Conservation (phyloP, 2,113 vertebrate species). For the Cromileptes altivelis region DNA sequence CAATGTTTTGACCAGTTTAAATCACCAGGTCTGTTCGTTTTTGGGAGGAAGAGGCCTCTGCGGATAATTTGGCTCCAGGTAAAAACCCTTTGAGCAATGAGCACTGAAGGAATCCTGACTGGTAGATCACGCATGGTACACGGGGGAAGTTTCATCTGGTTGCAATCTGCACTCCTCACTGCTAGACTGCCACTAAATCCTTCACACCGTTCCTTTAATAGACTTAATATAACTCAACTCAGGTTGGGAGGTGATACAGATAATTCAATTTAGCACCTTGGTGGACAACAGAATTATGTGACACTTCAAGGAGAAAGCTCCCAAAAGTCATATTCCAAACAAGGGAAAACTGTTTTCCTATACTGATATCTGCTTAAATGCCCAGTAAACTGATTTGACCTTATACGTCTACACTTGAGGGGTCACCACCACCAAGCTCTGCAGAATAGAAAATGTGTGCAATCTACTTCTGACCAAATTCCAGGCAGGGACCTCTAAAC, state of each 20-base stretch:
- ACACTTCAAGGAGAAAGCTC: background rate
- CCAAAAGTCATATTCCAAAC: background rate
- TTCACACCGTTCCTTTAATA: background rate
- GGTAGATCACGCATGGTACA: too few species aligned
- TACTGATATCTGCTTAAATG: background rate
- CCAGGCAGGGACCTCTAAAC: conserved; percentile 33
- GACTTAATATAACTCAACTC: background rate
- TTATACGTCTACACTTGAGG: background rate
- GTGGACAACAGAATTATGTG: background rate
- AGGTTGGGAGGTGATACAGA: background rate
- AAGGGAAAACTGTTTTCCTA: background rate
- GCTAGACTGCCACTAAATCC: too few species aligned
- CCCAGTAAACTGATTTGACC: conserved; percentile 15
- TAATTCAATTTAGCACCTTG: background rate
- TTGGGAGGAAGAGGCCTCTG: too few species aligned
- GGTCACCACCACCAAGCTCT: background rate
- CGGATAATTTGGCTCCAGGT: too few species aligned
- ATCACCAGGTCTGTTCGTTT: too few species aligned
- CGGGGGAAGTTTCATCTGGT: background rate
- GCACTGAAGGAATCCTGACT: too few species aligned
- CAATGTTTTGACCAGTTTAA: too few species aligned
- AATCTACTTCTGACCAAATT: conserved; percentile 28
- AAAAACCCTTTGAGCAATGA: too few species aligned
- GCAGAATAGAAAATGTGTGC: conserved; percentile 54
- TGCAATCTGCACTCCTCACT: too few species aligned